These are phyloP conservation scores for Temnothorax rugatulus DNA, from an alignment of 2,888 invertebrate genomes.

Conservation along the genomic window DNA sequence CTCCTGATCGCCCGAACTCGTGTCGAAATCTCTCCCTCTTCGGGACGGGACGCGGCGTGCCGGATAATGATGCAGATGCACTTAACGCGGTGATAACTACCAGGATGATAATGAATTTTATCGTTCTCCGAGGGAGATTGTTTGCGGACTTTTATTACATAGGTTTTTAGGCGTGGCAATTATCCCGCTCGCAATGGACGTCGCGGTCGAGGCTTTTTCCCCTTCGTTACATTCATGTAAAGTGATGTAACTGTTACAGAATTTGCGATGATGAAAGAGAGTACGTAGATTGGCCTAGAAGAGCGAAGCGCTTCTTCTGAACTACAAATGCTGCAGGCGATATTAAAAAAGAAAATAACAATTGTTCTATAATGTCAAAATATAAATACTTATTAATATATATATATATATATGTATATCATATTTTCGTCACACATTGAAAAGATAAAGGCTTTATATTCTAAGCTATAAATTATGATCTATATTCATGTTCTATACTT, in stretches of 20 bases:
- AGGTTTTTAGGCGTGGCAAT: slow-evolving; percentile 47
- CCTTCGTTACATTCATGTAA: slow-evolving; percentile 20
- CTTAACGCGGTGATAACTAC: slow-evolving; percentile 51
- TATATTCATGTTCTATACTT: background rate
- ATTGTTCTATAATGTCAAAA: background rate
- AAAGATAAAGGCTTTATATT: background rate
- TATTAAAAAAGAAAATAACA: background rate
- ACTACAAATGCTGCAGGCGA: background rate
- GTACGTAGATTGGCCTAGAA: background rate
- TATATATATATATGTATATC: background rate
- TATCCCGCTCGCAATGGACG: slow-evolving; percentile 20
- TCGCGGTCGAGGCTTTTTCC: background rate
- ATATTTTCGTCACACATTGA: background rate
- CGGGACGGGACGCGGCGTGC: slow-evolving; percentile 36
- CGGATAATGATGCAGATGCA: slow-evolving; percentile 51
- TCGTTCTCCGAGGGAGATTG: slow-evolving; percentile 44
- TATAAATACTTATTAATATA: background rate
- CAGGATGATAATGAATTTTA: slow-evolving; percentile 52
- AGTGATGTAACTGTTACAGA: slow-evolving; percentile 3
- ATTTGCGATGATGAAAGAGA: background rate
- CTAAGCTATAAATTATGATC: background rate
- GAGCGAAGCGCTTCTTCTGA: background rate
- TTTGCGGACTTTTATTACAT: slow-evolving; percentile 39
- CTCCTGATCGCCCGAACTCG: slow-evolving; percentile 57
- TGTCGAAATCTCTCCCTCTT: slow-evolving; percentile 41